Evolutionary conservation across 2,797 vertebrate species (phyloP).

Genomic region (Tangara arthus): DNA sequence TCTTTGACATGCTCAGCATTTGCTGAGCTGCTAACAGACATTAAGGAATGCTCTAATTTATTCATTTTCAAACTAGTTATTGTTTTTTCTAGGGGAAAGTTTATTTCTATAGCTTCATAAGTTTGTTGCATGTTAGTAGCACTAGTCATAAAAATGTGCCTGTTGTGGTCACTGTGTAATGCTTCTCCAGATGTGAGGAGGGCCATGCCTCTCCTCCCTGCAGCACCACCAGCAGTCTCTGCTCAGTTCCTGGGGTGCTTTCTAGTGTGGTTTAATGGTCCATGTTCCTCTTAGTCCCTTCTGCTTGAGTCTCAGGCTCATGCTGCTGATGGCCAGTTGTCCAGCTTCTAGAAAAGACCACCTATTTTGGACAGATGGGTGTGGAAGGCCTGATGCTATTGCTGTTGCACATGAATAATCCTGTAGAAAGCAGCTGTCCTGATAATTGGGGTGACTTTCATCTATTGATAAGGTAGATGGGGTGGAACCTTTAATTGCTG

Average conservation of each 20-base stretch:
- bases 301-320: rapidly evolving
- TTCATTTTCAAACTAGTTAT: background rate
- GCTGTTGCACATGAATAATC: background rate
- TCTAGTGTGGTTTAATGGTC: too few species aligned
- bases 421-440: background rate
- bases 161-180: background rate
- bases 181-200: background rate
- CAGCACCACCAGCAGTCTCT: background rate
- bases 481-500: background rate
- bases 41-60: background rate
- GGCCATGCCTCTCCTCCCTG: background rate
- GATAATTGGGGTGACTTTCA: background rate
- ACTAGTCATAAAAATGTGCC: background rate
- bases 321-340: background rate
- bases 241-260: background rate
- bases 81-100: background rate
- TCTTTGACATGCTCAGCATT: background rate
- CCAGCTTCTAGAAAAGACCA: background rate
- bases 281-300: background rate
- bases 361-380: background rate
- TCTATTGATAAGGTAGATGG: background rate
- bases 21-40: background rate
- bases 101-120: background rate
- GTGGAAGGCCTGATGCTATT: background rate
- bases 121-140: background rate